Evolutionary conservation across 2,113 vertebrate species (phyloP).

Genomic region (Pyxicephalus adspersus): DNA sequence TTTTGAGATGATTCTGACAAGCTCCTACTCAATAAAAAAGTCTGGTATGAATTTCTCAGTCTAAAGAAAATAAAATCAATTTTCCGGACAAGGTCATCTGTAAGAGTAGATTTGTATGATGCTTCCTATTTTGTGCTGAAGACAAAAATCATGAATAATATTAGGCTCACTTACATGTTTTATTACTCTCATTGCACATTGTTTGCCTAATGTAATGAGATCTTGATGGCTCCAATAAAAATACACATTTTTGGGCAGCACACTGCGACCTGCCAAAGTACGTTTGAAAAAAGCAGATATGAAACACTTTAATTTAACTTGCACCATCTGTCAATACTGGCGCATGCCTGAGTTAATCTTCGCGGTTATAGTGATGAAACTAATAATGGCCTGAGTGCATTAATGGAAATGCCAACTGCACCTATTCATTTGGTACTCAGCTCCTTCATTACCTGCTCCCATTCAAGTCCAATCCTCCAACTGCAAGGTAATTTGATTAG

Average conservation of each 20-base stretch:
- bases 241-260: slow-evolving; percentile 65
- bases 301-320: slow-evolving; percentile 60
- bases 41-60: background rate
- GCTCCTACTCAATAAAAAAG: background rate
- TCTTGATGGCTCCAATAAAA: slow-evolving; percentile 66
- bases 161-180: slow-evolving; percentile 71
- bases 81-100: slow-evolving; percentile 65
- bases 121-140: slow-evolving; percentile 63
- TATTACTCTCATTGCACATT: slow-evolving; percentile 65
- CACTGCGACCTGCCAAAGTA: slow-evolving; percentile 58
- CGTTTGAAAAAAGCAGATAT: slow-evolving; percentile 56
- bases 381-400: slow-evolving; percentile 60
- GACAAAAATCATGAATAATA: slow-evolving; percentile 75
- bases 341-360: slow-evolving; percentile 60
- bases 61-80: slow-evolving; percentile 57
- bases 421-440: slow-evolving; percentile 52
- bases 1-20: background rate
- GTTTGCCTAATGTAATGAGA: slow-evolving; percentile 74
- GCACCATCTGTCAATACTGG: slow-evolving; percentile 63
- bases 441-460: slow-evolving; percentile 55
- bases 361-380: slow-evolving; percentile 62
- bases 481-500: slow-evolving; percentile 64
- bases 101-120: slow-evolving; percentile 64
- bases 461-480: slow-evolving; percentile 61
- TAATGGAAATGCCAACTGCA: slow-evolving; percentile 52